These are phyloP conservation scores for Hetaerina americana DNA, from an alignment of 1,140 invertebrate genomes.

Conservation along the genomic window DNA sequence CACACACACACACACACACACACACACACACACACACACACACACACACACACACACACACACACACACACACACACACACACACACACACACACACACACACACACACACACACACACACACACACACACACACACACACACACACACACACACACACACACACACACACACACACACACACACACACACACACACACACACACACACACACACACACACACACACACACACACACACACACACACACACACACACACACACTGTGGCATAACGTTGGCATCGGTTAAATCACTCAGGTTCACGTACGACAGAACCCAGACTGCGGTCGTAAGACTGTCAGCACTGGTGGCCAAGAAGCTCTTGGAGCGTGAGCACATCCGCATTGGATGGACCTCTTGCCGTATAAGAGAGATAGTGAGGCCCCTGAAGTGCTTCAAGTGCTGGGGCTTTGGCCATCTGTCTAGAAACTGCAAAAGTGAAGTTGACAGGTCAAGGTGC, in stretches of 20 bases:
- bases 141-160: conserved; percentile 11
- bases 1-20: conserved; percentile 11
- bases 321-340: too few relatives aligned
- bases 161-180: conserved; percentile 11
- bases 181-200: conserved; percentile 11
- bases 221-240: conserved; percentile 11
- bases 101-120: conserved; percentile 11
- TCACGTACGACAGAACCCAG: too few relatives aligned
- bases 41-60: conserved; percentile 11
- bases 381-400: too few relatives aligned
- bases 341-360: too few relatives aligned
- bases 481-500: too few relatives aligned
- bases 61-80: conserved; percentile 11
- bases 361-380: too few relatives aligned
- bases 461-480: too few relatives aligned
- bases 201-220: conserved; percentile 11
- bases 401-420: too few relatives aligned
- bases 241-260: conserved; percentile 11
- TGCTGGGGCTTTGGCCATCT: too few relatives aligned
- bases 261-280: too few relatives aligned
- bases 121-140: conserved; percentile 11
- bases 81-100: conserved; percentile 11
- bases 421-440: too few relatives aligned
- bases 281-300: too few relatives aligned
- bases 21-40: conserved; percentile 11